These are phyloP conservation scores for Rafetus swinhoei DNA, from an alignment of 2,113 vertebrate species.

Conservation along the genomic window DNA sequence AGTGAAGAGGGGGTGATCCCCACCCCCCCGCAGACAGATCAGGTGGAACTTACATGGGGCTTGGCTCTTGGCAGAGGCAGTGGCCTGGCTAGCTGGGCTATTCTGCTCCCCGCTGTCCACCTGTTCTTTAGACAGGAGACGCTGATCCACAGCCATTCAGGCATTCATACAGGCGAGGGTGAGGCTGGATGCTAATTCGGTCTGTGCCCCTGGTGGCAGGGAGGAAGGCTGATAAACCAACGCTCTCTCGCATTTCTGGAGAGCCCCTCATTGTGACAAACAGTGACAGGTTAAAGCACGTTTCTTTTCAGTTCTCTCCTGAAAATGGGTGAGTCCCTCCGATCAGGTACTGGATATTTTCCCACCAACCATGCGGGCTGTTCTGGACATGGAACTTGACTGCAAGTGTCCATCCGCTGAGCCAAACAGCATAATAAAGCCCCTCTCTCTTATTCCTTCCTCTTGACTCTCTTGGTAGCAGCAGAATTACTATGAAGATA, in stretches of 20 bases:
- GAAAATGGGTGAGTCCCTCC: background rate
- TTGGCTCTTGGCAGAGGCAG: background rate
- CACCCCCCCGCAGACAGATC: too few relatives aligned
- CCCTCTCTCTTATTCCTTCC: background rate
- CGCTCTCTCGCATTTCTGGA: background rate
- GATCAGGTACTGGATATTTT: background rate
- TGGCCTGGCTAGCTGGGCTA: background rate
- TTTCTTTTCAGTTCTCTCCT: background rate
- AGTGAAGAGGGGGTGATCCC: background rate
- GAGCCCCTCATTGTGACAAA: background rate
- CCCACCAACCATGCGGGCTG: background rate
- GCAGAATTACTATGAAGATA: slow-evolving; percentile 19
- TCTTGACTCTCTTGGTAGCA: background rate
- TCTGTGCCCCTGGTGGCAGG: background rate
- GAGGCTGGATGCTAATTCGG: background rate
- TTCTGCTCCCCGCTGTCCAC: background rate
- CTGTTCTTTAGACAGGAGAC: background rate
- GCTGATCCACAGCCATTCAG: background rate
- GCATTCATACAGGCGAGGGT: background rate
- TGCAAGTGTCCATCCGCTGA: background rate
- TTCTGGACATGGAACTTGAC: background rate
- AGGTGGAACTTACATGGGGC: background rate
- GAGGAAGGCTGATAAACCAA: background rate
- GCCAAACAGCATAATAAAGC: background rate
- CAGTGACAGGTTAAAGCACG: background rate